phyloP scores from a whole-genome alignment of 2,113 vertebrate species.

The Amphilophus citrinellus region DNA sequence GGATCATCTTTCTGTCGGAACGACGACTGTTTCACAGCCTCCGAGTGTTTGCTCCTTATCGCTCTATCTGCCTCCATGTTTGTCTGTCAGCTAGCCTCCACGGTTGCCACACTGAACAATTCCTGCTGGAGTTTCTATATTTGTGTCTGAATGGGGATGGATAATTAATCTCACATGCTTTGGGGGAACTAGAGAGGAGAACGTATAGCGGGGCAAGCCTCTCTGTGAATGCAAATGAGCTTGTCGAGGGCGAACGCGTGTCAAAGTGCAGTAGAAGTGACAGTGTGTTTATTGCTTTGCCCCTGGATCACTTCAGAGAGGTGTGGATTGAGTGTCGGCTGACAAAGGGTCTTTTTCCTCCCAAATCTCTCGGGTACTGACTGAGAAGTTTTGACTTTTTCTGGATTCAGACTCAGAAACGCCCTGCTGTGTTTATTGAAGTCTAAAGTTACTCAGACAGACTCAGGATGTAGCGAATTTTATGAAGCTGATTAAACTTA shows the following conservation, averaged over 20 bases:
- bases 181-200: conserved; percentile 5
- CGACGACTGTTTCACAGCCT: conserved; percentile 1
- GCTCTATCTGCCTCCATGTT: not conserved
- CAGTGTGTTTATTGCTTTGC: conserved; percentile 64
- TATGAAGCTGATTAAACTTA: conserved; percentile 6
- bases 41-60: conserved; percentile 38
- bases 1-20: conserved; percentile 20
- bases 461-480: conserved; percentile 9
- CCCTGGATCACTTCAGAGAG: conserved; percentile 38
- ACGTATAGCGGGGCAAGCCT: not conserved
- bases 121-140: conserved; percentile 44
- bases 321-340: conserved; percentile 43
- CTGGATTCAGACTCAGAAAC: not conserved
- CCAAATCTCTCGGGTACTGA: conserved; percentile 41
- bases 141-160: conserved; percentile 31
- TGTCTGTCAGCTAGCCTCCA: conserved; percentile 28
- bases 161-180: conserved; percentile 59
- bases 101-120: not conserved
- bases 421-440: conserved; percentile 14
- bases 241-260: conserved; percentile 27
- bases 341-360: conserved; percentile 49
- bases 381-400: conserved; percentile 16
- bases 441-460: conserved; percentile 20
- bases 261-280: conserved; percentile 61
- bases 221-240: conserved; percentile 29